Evolutionary conservation across 1,140 invertebrate species (phyloP).

Genomic region (Lineus longissimus): DNA sequence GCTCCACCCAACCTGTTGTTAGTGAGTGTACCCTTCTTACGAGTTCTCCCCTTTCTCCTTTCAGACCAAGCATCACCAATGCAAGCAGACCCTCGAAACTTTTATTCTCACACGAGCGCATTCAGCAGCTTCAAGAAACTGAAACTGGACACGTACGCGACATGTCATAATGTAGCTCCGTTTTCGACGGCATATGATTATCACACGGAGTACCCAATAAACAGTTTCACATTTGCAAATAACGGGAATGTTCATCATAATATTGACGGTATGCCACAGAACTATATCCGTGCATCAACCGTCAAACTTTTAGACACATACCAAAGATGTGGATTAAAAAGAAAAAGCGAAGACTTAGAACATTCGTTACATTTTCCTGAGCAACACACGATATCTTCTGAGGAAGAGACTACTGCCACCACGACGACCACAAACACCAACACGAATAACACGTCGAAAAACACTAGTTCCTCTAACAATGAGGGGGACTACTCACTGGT

Average conservation of each 20-base stretch:
- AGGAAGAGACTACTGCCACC: slow-evolving; percentile 52
- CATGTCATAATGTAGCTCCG: slow-evolving; percentile 1
- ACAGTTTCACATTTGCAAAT: neutral
- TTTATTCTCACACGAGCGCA: slow-evolving; percentile 5
- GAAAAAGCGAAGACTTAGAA: slow-evolving; percentile 42
- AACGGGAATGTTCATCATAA: slow-evolving; percentile 5
- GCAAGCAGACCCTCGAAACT: neutral
- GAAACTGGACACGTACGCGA: neutral
- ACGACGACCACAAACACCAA: slow-evolving; percentile 68
- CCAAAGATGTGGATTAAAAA: slow-evolving; percentile 42
- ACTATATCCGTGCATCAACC: slow-evolving; percentile 66
- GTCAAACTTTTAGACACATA: slow-evolving; percentile 64
- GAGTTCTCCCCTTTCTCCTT: neutral
- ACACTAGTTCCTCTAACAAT: slow-evolving; percentile 50
- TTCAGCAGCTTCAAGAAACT: slow-evolving; percentile 10
- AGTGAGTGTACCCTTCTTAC: too few species aligned
- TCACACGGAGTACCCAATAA: neutral
- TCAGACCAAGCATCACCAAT: neutral
- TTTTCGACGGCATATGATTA: neutral
- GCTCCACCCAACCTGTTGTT: too few species aligned
- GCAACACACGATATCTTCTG: slow-evolving; percentile 44
- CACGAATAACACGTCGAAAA: slow-evolving; percentile 65
- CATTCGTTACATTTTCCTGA: slow-evolving; percentile 33
- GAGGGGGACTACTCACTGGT: slow-evolving; percentile 98
- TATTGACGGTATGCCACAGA: slow-evolving; percentile 53